Conservation (phyloP, 1,140 invertebrate genomes). For the Spodoptera frugiperda region DNA sequence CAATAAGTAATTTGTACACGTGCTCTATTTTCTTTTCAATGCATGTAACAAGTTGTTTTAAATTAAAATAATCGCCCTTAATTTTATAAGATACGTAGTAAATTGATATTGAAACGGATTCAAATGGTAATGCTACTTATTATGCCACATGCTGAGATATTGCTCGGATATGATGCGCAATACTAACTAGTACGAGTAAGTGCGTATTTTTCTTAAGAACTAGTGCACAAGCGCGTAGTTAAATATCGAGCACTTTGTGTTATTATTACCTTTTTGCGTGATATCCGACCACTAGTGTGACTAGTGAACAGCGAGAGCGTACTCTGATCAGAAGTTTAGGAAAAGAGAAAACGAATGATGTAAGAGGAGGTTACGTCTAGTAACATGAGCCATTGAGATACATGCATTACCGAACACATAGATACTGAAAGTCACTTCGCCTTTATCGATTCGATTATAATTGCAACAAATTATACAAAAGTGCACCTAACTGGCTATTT, state of each 20-base stretch:
- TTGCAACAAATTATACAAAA: background rate
- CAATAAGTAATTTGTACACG: too few species aligned
- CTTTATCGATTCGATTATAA: slow-evolving; percentile 12
- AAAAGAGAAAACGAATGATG: slow-evolving; percentile 23
- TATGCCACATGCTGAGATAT: slow-evolving; percentile 33
- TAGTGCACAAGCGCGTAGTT: background rate
- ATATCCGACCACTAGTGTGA: background rate
- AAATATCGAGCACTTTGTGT: background rate
- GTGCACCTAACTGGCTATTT: background rate
- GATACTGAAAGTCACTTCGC: background rate
- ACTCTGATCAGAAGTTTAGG: background rate
- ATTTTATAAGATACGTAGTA: slow-evolving; percentile 1
- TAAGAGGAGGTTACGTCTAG: background rate
- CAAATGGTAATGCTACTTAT: slow-evolving; percentile 6
- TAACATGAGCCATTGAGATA: background rate
- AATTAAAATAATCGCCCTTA: background rate
- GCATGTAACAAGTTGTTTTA: slow-evolving; percentile 8
- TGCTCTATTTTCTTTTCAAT: background rate
- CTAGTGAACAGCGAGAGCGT: background rate
- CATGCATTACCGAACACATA: slow-evolving; percentile 4
- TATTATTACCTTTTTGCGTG: slow-evolving; percentile 18
- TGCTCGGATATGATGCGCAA: background rate
- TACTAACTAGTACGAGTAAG: background rate
- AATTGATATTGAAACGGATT: background rate
- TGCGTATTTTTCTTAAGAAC: background rate